Evolutionary conservation across 2,113 vertebrate genomes (phyloP).

Genomic region (Pollachius pollachius): DNA sequence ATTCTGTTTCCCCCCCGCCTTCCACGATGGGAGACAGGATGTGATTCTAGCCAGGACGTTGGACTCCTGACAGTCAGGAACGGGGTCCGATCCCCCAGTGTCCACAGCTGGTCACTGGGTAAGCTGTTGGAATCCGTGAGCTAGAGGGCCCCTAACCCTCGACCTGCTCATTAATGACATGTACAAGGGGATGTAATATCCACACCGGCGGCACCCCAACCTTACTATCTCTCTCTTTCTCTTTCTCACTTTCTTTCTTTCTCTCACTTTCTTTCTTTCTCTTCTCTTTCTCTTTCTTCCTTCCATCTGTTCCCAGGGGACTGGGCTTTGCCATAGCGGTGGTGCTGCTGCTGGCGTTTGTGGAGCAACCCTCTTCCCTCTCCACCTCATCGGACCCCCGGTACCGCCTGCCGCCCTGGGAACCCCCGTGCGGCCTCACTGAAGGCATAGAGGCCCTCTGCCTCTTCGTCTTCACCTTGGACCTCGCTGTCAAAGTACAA

Average conservation of each 20-base stretch:
- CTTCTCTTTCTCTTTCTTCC: background rate
- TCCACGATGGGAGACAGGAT: too few species aligned
- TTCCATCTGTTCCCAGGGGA: constrained; percentile 57
- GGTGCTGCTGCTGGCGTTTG: constrained; percentile 84
- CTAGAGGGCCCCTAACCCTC: too few species aligned
- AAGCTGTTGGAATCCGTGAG: too few species aligned
- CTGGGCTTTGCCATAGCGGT: constrained; percentile 78
- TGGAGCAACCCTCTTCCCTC: constrained; percentile 88
- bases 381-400: constrained; percentile 81
- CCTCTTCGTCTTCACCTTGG: constrained; percentile 76
- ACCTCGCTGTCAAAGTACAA: constrained; percentile 84
- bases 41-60: too few species aligned
- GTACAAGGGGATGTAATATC: too few species aligned
- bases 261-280: too few species aligned
- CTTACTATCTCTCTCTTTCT: background rate
- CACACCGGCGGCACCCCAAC: too few species aligned
- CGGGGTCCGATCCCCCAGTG: too few species aligned
- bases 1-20: background rate
- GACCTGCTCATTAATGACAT: too few species aligned
- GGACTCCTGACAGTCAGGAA: too few species aligned
- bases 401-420: constrained; percentile 70
- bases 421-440: constrained; percentile 85
- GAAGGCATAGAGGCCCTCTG: constrained; percentile 84
- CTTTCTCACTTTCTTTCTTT: too few species aligned
- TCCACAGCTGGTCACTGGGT: too few species aligned